These are phyloP conservation scores for Bombus haemorrhoidalis DNA, from an alignment of 1,140 invertebrate genomes.

Conservation along the genomic window DNA sequence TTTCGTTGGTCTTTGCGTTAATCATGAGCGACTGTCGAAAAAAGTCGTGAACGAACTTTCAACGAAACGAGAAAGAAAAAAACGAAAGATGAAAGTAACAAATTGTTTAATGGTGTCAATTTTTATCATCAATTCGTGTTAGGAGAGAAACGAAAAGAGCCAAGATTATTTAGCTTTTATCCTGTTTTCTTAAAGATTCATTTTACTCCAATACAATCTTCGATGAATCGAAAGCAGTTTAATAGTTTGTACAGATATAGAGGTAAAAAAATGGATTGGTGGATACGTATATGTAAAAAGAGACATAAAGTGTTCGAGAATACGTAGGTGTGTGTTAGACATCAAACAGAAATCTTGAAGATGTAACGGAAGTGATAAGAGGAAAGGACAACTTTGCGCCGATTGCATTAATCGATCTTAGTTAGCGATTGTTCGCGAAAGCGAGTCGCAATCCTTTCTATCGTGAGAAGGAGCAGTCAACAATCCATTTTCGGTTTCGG, in stretches of 20 bases:
- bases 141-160: no score
- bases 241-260: neutral
- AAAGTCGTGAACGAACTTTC: neutral
- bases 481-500: slow-evolving; percentile 20
- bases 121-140: neutral
- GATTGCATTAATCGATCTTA: neutral
- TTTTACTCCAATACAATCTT: neutral
- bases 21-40: neutral
- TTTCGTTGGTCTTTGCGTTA: neutral
- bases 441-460: slow-evolving; percentile 27
- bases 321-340: no score
- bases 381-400: neutral
- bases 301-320: neutral
- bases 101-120: neutral
- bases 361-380: neutral
- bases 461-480: neutral
- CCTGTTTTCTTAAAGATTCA: neutral
- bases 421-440: slow-evolving; percentile 28
- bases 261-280: neutral
- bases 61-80: neutral
- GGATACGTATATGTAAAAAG: neutral
- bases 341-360: neutral
- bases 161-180: neutral
- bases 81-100: neutral
- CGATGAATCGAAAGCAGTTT: neutral